phyloP scores from a whole-genome alignment of 2,113 vertebrate species.

The zebrafish (Danio rerio) region GRCz12tu NC_133186.1:10609501-10610000 shows the following conservation, averaged over 20 bases:
- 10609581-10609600: no score
- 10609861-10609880: neutral
- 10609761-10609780: constrained; percentile 42
- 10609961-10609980: neutral
- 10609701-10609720: constrained; percentile 15
- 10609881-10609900: constrained; percentile 11
- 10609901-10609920: neutral
- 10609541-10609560: constrained; percentile 14
- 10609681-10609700: neutral
- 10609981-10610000: neutral
- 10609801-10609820: constrained; percentile 30
- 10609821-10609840: neutral
- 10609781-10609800: constrained; percentile 57
- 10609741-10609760: constrained; percentile 43
- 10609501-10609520: neutral
- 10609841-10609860: neutral
- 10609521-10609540: constrained; percentile 9
- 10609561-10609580: neutral
- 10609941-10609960: neutral
- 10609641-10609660: no score
- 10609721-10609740: constrained; percentile 43
- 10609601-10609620: no score
- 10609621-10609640: no score
- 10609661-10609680: neutral
- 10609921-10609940: constrained; percentile 21